phyloP scores from a whole-genome alignment of 2,797 vertebrate species.

The Chlorospingus semifuscus region DNA sequence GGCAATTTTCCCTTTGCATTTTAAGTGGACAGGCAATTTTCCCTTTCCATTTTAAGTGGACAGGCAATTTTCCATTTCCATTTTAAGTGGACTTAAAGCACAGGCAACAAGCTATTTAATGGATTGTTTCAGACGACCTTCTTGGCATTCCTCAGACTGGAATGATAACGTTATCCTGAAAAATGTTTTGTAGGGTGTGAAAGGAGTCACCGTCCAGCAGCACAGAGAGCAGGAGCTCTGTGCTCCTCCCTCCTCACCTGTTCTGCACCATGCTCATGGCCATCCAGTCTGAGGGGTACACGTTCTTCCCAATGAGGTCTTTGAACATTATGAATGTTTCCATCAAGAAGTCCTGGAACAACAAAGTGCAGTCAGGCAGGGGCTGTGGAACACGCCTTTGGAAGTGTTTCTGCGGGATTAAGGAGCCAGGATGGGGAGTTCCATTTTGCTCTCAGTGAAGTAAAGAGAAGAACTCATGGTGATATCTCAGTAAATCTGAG shows the following conservation, averaged over 20 bases:
- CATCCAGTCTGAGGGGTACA: constrained; percentile 95
- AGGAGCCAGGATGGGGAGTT: not conserved
- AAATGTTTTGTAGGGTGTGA: not conserved
- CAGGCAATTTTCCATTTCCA: not conserved
- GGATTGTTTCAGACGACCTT: not conserved
- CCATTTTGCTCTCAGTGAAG: not conserved
- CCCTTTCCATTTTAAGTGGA: not conserved
- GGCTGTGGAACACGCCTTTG: not conserved
- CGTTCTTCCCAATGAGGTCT: constrained; percentile 93
- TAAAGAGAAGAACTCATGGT: not conserved
- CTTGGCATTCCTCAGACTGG: not conserved
- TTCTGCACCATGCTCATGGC: constrained; percentile 99
- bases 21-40: not conserved
- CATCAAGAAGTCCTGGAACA: constrained; percentile 93
- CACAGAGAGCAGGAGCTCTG: not conserved
- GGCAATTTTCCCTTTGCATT: not conserved
- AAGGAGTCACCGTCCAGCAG: fast-evolving
- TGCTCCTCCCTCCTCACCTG: constrained; percentile 76
- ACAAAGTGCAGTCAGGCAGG: not conserved
- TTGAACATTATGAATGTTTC: constrained; percentile 96
- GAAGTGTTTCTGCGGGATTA: not conserved
- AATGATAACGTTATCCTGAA: not conserved
- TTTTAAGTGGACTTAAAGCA: not conserved
- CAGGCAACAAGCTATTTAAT: not conserved
- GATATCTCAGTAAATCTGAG: not conserved